Percentiles rank a stretch among this genome's conserved stretches.
phyloP scores from a whole-genome alignment of 1,140 invertebrate species.

The Sweltsa coloradensis region DNA sequence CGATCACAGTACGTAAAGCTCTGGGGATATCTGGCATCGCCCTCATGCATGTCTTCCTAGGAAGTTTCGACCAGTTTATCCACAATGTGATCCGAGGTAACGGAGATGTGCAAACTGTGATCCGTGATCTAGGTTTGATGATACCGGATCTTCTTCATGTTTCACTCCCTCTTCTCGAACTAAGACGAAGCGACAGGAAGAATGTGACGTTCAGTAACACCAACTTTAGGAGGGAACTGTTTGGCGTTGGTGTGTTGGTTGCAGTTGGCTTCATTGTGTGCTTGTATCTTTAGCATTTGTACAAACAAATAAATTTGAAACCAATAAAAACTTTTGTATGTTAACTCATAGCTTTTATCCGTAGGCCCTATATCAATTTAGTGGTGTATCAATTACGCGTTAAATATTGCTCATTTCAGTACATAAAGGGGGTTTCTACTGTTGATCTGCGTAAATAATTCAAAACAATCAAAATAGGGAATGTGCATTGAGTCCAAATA shows the following conservation, averaged over 20 bases:
- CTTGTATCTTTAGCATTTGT: constrained; percentile 1
- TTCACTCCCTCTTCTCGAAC: constrained; percentile 38
- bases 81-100: constrained; percentile 54
- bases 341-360: too few relatives aligned
- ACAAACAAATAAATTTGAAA: too few relatives aligned
- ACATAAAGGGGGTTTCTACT: too few relatives aligned
- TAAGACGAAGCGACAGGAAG: constrained; percentile 18
- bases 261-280: neutral
- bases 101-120: constrained; percentile 43
- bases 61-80: constrained; percentile 63
- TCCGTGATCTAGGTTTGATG: constrained; percentile 62
- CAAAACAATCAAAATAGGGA: too few relatives aligned
- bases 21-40: constrained; percentile 52
- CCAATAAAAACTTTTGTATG: too few relatives aligned
- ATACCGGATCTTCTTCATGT: constrained; percentile 58
- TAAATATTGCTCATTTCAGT: too few relatives aligned
- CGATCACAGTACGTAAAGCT: constrained; percentile 45
- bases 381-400: too few relatives aligned
- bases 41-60: constrained; percentile 55
- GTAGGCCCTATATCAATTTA: too few relatives aligned
- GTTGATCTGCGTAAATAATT: too few relatives aligned
- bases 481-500: too few relatives aligned
- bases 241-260: constrained; percentile 3
- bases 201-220: too few relatives aligned
- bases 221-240: neutral